Conservation (phyloP, 2,113 vertebrate species). For the Carollia perspicillata region DNA sequence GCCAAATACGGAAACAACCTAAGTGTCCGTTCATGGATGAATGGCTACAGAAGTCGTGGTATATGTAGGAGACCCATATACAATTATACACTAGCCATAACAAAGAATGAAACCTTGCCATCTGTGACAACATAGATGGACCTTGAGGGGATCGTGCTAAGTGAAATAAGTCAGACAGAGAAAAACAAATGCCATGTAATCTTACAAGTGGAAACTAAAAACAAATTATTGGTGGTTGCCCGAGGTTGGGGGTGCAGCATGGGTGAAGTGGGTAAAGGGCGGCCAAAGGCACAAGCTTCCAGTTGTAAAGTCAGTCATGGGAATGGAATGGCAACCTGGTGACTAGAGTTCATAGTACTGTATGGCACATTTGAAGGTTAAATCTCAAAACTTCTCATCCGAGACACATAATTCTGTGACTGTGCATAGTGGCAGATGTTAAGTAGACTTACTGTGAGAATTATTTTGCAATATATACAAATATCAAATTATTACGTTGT, state of each 20-base stretch:
- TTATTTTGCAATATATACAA: not conserved
- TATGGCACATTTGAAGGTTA: not conserved
- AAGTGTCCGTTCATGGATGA: no score
- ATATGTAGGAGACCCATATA: no score
- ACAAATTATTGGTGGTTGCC: not conserved
- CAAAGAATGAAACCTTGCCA: not conserved
- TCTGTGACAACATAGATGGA: not conserved
- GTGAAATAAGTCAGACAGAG: not conserved
- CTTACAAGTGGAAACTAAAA: not conserved
- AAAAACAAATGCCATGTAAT: not conserved
- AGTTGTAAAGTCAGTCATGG: not conserved
- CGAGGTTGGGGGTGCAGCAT: not conserved
- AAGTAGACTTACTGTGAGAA: no score
- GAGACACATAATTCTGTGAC: not conserved
- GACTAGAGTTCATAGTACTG: not conserved
- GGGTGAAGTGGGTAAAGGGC: not conserved
- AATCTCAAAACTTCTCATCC: not conserved
- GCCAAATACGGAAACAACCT: no score
- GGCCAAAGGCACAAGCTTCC: not conserved
- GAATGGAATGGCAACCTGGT: not conserved
- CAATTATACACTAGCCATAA: not conserved
- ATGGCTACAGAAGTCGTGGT: no score
- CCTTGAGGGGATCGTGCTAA: not conserved
- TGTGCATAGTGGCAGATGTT: not conserved
- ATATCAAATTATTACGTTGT: not conserved